Evolutionary conservation across 2,888 invertebrate species (phyloP).

Genomic region (Cryptophagus acutangulus): DNA sequence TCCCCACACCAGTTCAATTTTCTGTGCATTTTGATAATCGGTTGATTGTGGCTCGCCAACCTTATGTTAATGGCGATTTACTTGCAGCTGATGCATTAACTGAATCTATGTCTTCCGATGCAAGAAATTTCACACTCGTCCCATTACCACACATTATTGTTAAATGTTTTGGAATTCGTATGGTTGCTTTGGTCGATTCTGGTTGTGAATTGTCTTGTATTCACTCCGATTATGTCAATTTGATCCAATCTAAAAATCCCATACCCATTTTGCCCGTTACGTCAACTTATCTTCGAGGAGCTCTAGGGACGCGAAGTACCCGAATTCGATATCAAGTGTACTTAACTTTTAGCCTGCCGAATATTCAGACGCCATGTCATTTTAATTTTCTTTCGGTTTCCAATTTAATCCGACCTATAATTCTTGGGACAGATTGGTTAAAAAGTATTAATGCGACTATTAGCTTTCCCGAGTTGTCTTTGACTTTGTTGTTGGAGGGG

Average conservation of each 20-base stretch:
- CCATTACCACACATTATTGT: background rate
- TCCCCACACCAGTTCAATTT: too few relatives aligned
- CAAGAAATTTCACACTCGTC: too few relatives aligned
- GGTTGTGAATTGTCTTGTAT: conserved; percentile 23
- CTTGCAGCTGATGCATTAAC: too few relatives aligned
- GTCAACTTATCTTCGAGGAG: background rate
- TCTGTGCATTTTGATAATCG: too few relatives aligned
- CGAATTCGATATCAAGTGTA: conserved; percentile 1
- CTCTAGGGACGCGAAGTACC: background rate
- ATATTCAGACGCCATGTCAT: background rate
- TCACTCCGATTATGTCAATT: conserved; percentile 12
- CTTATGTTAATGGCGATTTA: too few relatives aligned
- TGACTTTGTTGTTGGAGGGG: background rate
- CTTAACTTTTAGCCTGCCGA: background rate
- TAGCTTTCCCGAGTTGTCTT: background rate
- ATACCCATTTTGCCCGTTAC: background rate
- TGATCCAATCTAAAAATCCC: conserved; percentile 1
- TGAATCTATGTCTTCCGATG: too few relatives aligned
- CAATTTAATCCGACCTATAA: background rate
- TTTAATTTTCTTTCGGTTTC: background rate
- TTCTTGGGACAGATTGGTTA: background rate
- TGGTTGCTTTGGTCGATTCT: conserved; percentile 17
- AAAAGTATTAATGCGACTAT: background rate
- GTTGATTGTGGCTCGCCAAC: too few relatives aligned
- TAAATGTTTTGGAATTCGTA: background rate